Base-by-base conservation (phyloP, 2,797 vertebrate genomes). In the Valencia hispanica region DNA sequence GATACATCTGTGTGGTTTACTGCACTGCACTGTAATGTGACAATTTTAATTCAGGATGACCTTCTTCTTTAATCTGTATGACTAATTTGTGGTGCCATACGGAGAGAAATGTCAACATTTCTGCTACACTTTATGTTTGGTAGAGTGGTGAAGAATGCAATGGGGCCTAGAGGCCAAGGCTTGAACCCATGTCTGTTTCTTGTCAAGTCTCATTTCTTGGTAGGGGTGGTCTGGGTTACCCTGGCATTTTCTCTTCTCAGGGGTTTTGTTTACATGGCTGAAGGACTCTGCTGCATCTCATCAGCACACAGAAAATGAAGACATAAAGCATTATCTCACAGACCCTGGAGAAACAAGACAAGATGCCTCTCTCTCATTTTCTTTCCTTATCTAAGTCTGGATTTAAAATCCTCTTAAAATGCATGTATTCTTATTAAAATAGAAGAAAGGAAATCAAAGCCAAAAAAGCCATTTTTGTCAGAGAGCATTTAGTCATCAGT, bases 191-290 rank as follows among this genome's bases (percentile, higher is more conserved):
- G 88, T 95, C 94, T 94, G 93, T 85, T 94, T 93, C 92, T 86
- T 93, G 93, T 95, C 93, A 94, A 88, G 86, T 89, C 83, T 68
- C 73, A 93, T 93, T 92, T 92, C 88, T 89, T 90, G 91, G 84
- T 88, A 45, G 75, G 87, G 91, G 87, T 68, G 85, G 88, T 87
- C 84, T 71, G 74, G 85, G 85, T 86, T 84, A 86, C 82, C 73
- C 75, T 93, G 94, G 92, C 93, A 92, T 92, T 92, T 92, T 92
- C 86, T 90, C 84, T 80, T 87, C 81, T 76, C 68, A 88, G 87
- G 87, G 89, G 68, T 81, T 91, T 88, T 94, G 93, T 93, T 93
- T 94, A 93, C 82, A 80, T 79, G 90, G 87, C 91, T 75, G 68
- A 86, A 83, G 77, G 89, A 88, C 88, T 91, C 92, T 92, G 91